Conservation (phyloP, 2,113 vertebrate species). For the Hemiprocne comata region DNA sequence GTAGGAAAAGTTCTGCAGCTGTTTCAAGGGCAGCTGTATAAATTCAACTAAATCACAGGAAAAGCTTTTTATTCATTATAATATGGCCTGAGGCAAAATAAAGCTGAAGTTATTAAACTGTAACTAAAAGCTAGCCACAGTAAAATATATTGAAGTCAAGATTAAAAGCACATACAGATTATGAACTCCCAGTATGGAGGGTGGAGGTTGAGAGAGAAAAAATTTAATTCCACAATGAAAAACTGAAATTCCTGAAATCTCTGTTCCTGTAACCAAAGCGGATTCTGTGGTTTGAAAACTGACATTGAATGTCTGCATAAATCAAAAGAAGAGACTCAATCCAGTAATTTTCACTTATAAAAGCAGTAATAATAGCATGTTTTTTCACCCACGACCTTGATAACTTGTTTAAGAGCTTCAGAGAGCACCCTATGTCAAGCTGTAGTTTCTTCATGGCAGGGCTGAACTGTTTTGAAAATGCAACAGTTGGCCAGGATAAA, state of each 20-base stretch:
- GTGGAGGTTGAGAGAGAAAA: background rate
- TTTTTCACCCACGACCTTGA: background rate
- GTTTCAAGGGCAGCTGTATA: conserved; percentile 68
- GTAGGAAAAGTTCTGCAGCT: conserved; percentile 65
- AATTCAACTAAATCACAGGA: conserved; percentile 62
- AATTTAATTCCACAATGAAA: background rate
- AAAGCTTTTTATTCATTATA: conserved; percentile 64
- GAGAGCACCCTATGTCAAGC: background rate
- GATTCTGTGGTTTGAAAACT: background rate
- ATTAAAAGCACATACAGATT: conserved; percentile 59
- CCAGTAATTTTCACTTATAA: background rate
- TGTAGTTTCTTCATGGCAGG: conserved; percentile 37
- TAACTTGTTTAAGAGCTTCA: conserved; percentile 39
- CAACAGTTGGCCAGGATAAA: conserved; percentile 60
- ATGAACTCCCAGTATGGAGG: background rate
- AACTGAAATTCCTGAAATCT: conserved; percentile 1
- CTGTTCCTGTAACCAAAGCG: background rate
- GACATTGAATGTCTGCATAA: background rate
- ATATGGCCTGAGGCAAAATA: conserved; percentile 53
- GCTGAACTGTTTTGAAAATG: conserved; percentile 62
- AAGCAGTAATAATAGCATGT: background rate
- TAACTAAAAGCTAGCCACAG: conserved; percentile 52
- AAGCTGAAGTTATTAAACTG: conserved; percentile 65
- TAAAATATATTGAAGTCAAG: conserved; percentile 60
- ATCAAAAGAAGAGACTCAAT: background rate